Percentiles rank a stretch among this genome's conserved stretches.
Conservation (phyloP, 1,140 invertebrate species). For the Tetramorium simillimum region DNA sequence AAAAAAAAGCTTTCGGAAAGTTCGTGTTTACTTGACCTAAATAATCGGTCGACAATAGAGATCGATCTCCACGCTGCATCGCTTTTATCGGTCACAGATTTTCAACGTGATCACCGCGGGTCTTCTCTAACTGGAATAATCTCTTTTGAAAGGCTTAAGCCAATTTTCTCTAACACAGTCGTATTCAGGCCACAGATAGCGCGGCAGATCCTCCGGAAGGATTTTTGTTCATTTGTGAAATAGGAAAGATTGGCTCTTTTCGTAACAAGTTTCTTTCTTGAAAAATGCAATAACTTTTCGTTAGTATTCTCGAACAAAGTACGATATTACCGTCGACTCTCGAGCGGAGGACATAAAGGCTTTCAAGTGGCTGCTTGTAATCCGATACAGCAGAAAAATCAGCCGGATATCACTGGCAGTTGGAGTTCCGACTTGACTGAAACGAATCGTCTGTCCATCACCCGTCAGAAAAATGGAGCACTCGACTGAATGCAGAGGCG, state of each 20-base stretch:
- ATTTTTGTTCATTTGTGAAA: neutral
- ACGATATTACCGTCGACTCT: neutral
- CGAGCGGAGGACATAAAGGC: neutral
- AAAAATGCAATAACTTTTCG: neutral
- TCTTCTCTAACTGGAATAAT: constrained; percentile 9
- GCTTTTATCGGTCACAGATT: constrained; percentile 52
- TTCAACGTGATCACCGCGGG: constrained; percentile 36
- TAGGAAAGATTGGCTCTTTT: neutral
- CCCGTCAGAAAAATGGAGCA: constrained; percentile 25
- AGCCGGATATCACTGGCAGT: neutral
- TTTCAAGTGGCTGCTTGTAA: neutral
- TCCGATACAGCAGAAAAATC: constrained; percentile 7
- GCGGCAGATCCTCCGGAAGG: neutral
- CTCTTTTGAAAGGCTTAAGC: neutral
- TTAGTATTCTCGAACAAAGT: neutral
- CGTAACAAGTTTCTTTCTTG: neutral
- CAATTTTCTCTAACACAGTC: constrained; percentile 5
- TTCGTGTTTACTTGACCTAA: constrained; percentile 42
- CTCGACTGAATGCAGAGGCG: neutral
- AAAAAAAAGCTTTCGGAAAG: constrained; percentile 20
- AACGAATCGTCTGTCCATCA: constrained; percentile 30
- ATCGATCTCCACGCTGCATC: constrained; percentile 15
- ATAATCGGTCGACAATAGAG: constrained; percentile 43
- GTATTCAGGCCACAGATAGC: neutral
- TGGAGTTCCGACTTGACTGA: neutral